Evolutionary conservation across 2,113 vertebrate genomes (phyloP).

Genomic region (Otus sunia): DNA sequence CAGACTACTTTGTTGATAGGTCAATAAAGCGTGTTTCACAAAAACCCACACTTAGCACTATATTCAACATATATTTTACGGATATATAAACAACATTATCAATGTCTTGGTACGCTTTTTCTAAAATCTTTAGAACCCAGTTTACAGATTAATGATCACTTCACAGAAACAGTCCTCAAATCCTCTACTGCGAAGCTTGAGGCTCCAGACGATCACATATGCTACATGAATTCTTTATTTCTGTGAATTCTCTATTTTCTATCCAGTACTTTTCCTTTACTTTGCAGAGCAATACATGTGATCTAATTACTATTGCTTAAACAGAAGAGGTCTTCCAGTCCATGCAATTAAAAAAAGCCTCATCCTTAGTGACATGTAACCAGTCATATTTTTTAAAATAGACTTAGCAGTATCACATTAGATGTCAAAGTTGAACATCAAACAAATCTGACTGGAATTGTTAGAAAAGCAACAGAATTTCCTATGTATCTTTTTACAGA

Average conservation of each 20-base stretch:
- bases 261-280: background rate
- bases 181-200: background rate
- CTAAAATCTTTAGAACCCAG: background rate
- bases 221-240: background rate
- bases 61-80: background rate
- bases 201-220: background rate
- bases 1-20: background rate
- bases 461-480: background rate
- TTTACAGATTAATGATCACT: background rate
- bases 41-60: background rate
- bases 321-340: background rate
- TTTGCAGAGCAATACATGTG: background rate
- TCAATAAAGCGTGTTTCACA: background rate
- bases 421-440: background rate
- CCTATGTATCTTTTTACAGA: background rate
- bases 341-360: background rate
- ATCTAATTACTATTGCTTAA: background rate
- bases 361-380: background rate
- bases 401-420: background rate
- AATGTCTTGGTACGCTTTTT: background rate
- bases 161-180: background rate
- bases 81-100: background rate
- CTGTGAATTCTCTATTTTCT: background rate
- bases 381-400: background rate
- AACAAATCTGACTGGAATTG: background rate